A percentile compares a stretch with the other conserved stretches of the same genome.
phyloP scores from a whole-genome alignment of 2,797 vertebrate species.

The Tokudaia tokunoshimensis region DNA sequence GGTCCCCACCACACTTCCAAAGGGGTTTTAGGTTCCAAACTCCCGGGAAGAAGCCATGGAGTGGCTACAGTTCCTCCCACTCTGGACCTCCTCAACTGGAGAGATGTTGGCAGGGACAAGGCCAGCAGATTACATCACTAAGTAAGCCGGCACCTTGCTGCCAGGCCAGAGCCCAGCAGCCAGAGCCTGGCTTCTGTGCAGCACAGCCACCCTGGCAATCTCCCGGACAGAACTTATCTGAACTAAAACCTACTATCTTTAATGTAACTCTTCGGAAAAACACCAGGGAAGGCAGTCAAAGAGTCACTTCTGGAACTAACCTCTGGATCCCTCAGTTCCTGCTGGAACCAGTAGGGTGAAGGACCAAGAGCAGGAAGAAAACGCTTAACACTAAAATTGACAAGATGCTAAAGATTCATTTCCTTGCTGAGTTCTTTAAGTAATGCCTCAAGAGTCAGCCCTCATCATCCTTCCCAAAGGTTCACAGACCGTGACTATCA shows the following conservation, averaged over 20 bases:
- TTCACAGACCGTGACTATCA: accelerated
- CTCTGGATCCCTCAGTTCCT: neutral
- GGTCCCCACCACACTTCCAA: neutral
- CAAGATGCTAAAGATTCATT: accelerated
- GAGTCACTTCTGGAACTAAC: conserved; percentile 61
- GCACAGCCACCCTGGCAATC: conserved; percentile 6
- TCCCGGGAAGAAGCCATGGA: accelerated
- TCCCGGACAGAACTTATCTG: conserved; percentile 51
- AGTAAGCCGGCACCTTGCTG: neutral
- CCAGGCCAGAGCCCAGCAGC: neutral
- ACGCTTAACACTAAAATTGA: accelerated
- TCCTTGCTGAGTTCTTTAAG: accelerated
- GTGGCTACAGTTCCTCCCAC: neutral
- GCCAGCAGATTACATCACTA: neutral
- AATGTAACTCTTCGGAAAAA: conserved; percentile 81
- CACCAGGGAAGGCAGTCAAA: conserved; percentile 75
- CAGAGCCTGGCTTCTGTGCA: neutral
- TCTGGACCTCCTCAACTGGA: neutral
- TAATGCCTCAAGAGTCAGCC: accelerated
- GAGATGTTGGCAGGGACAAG: neutral
- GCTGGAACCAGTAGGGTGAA: neutral
- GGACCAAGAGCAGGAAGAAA: neutral
- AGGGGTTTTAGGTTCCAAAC: neutral
- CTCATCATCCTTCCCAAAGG: neutral
- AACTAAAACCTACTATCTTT: conserved; percentile 72